Evolutionary conservation across 2,113 vertebrate genomes (phyloP).

Genomic region (Meleagris gallopavo): DNA sequence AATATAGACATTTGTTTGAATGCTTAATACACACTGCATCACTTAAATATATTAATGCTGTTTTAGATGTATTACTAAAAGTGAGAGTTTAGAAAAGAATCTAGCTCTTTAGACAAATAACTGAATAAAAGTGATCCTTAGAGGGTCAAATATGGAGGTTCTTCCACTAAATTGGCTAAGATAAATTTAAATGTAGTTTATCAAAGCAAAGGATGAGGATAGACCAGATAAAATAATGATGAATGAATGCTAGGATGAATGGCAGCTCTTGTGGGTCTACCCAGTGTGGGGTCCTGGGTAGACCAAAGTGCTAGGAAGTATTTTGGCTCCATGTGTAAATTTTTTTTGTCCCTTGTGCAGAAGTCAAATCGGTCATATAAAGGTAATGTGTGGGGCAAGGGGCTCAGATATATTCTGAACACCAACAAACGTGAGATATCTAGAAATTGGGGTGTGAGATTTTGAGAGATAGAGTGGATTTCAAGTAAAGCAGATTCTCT

Average conservation of each 20-base stretch:
- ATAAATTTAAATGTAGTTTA: neutral
- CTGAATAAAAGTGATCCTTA: neutral
- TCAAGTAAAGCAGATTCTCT: conserved; percentile 7
- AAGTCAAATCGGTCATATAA: neutral
- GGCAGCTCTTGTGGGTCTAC: neutral
- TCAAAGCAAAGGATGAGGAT: neutral
- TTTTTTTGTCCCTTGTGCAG: rapidly evolving
- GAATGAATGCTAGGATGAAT: rapidly evolving
- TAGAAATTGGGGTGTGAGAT: neutral
- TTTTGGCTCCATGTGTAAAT: neutral
- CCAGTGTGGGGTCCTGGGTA: rapidly evolving
- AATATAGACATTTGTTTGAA: conserved; percentile 9
- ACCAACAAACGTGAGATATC: rapidly evolving
- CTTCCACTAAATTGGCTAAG: neutral
- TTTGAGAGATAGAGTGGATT: conserved; percentile 8
- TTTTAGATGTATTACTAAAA: neutral
- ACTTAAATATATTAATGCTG: neutral
- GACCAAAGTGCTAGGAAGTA: neutral
- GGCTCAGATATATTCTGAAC: neutral
- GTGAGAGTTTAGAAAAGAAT: neutral
- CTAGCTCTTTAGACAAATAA: neutral
- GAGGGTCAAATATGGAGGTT: neutral
- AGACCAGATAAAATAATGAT: neutral
- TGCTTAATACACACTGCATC: neutral
- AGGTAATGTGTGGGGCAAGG: neutral